phyloP scores from a whole-genome alignment of 1,140 invertebrate genomes.

The Trachymyrmex septentrionalis region DNA sequence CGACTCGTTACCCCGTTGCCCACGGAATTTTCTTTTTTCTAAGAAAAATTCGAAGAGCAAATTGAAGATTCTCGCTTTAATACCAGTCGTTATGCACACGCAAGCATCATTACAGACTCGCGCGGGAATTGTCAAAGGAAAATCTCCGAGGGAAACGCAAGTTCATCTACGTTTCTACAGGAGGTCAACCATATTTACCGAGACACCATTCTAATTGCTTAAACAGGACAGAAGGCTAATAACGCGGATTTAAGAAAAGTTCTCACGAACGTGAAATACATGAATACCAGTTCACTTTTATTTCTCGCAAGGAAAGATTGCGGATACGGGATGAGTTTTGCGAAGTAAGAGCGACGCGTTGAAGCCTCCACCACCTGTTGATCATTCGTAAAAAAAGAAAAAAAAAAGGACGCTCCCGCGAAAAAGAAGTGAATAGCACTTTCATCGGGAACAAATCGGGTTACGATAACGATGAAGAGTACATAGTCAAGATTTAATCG shows the following conservation, averaged over 20 bases:
- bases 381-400: slow-evolving; percentile 9
- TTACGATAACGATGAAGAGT: slow-evolving; percentile 10
- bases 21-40: slow-evolving; percentile 39
- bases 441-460: slow-evolving; percentile 39
- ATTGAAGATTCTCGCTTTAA: slow-evolving; percentile 64
- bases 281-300: slow-evolving; percentile 30
- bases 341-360: background rate
- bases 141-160: slow-evolving; percentile 37
- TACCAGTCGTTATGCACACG: slow-evolving; percentile 68
- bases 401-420: background rate
- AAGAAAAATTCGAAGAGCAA: slow-evolving; percentile 53
- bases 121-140: slow-evolving; percentile 49
- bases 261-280: background rate
- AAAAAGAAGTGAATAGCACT: slow-evolving; percentile 47
- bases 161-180: slow-evolving; percentile 50
- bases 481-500: slow-evolving; percentile 10
- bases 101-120: slow-evolving; percentile 53
- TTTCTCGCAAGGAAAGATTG: background rate
- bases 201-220: slow-evolving; percentile 33
- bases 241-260: slow-evolving; percentile 24
- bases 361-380: background rate
- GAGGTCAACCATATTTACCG: slow-evolving; percentile 4
- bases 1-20: slow-evolving; percentile 39
- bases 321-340: background rate
- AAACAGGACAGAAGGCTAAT: slow-evolving; percentile 35